Evolutionary conservation across 1,140 invertebrate species (phyloP), one percentile per base, ranked within the genome.

Genomic region (Pollicipes pollicipes): DNA sequence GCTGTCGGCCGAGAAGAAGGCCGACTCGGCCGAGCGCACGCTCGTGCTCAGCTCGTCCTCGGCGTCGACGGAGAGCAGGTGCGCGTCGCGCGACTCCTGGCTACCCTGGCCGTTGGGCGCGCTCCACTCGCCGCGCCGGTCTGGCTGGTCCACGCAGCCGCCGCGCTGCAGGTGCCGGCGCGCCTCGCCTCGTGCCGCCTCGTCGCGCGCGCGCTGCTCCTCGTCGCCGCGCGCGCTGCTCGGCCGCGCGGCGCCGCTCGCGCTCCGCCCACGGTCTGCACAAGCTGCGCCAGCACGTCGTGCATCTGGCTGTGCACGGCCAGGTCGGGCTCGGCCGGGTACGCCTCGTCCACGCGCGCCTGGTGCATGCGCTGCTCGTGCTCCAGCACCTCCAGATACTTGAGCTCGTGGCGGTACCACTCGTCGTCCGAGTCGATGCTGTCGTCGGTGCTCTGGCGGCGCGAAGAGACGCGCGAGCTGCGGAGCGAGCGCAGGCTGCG

Each of bases 341-440:
- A 81, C 72, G 83, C 83, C 77, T 85, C 83, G 74, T 88, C 87
- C 6, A 64, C 63, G 26, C 81, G 77, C 76, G 88, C 87, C 45
- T 87, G 76, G 74, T 87, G 84, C 13, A 85, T 85, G 73, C 88
- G 87, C 73, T 87, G 82, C 79, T 95, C 73, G 63, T 73, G 71
- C 68, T 76, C 91, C 76, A 93, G 82, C 81, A 93, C 88, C 80
- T 94, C 89, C 58, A 95, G 78, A 79, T 93, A 91, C 68, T 88
- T 83, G 69, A 93, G 76, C 76, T 93, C 91, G 78, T 95, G 92
- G 73, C 89, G 90, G 76, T 93, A 95, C 88, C 91, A 95, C 81
- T 94, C 91, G 77, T 95, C 91, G 80, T 95, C 91, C 66, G 89
- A 91, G 78, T 95, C 91, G 71, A 95, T 94, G 71, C 89, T 91